These are phyloP conservation scores for Ophthalmotilapia sp. DNA, from an alignment of 2,113 vertebrate genomes.

Conservation along the genomic window DNA sequence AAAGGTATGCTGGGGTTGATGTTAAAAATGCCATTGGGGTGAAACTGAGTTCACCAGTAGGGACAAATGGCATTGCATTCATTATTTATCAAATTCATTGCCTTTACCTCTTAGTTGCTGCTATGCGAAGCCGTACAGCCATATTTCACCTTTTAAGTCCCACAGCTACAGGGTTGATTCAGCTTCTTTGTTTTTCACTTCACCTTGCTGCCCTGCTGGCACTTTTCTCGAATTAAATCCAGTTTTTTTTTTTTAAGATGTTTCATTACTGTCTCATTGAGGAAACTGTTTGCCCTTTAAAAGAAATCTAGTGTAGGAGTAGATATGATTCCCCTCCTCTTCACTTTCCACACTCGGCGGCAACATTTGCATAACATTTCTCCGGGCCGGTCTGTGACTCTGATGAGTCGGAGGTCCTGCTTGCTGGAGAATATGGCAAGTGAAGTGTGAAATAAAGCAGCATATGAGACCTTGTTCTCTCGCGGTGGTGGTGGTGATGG, in stretches of 20 bases:
- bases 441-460: slow-evolving; percentile 66
- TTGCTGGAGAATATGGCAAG: slow-evolving; percentile 47
- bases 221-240: neutral
- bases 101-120: neutral
- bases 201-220: neutral
- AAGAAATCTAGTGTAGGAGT: slow-evolving; percentile 3
- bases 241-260: neutral
- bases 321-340: neutral
- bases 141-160: neutral
- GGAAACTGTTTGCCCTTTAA: slow-evolving; percentile 40
- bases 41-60: neutral
- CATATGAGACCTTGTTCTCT: slow-evolving; percentile 47
- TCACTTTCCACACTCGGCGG: neutral
- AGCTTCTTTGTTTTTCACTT: slow-evolving; percentile 12
- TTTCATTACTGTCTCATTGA: neutral
- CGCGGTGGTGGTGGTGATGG: neutral
- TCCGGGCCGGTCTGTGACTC: neutral
- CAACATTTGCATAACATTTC: slow-evolving; percentile 59
- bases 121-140: neutral
- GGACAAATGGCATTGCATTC: neutral
- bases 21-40: slow-evolving; percentile 12
- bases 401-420: slow-evolving; percentile 40
- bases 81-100: slow-evolving; percentile 15
- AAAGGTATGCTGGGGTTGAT: neutral
- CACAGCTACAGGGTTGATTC: neutral